phyloP scores from a whole-genome alignment of 1,140 invertebrate genomes.

The Tribolium castaneum region DNA sequence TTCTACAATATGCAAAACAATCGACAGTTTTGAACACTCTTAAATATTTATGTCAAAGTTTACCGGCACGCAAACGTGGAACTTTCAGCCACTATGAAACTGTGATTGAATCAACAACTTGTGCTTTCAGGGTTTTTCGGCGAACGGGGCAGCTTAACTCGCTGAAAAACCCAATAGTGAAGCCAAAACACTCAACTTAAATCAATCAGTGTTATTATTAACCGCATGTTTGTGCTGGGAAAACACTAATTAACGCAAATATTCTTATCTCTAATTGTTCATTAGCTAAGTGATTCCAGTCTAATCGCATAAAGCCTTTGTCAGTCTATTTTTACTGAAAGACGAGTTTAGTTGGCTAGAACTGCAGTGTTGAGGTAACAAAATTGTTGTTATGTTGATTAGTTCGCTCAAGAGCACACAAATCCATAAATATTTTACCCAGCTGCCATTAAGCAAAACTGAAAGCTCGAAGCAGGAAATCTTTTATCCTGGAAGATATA shows the following conservation, averaged over 20 bases:
- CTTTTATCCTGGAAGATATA: not conserved
- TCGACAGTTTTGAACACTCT: too few species aligned
- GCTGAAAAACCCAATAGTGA: not conserved
- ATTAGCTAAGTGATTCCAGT: not conserved
- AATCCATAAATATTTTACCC: not conserved
- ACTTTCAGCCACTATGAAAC: not conserved
- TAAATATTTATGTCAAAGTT: not conserved
- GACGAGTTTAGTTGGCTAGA: not conserved
- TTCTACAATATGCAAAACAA: too few species aligned
- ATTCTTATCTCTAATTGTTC: not conserved
- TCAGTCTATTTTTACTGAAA: not conserved
- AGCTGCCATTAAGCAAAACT: not conserved
- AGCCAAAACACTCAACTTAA: not conserved
- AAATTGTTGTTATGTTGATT: not conserved
- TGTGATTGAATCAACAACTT: not conserved
- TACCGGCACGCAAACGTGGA: not conserved
- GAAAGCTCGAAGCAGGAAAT: not conserved
- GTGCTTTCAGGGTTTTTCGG: not conserved
- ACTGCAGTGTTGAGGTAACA: not conserved
- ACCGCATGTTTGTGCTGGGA: not conserved
- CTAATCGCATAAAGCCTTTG: not conserved
- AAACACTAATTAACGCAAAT: not conserved
- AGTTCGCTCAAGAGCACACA: not conserved
- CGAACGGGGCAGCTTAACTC: not conserved
- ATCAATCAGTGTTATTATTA: too few species aligned